phyloP scores from a whole-genome alignment of 2,888 invertebrate genomes.

The Ophion ellenae region DNA sequence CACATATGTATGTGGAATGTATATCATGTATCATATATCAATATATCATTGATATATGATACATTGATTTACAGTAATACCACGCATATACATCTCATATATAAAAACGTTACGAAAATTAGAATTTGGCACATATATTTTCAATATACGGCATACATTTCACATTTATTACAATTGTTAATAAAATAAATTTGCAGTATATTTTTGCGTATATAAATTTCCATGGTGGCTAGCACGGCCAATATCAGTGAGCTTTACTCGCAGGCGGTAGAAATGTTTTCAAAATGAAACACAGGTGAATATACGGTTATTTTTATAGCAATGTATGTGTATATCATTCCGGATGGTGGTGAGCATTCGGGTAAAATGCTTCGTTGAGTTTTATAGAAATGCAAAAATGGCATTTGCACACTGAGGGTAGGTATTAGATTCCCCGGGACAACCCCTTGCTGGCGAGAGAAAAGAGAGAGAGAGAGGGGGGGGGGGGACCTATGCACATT shows the following conservation, averaged over 20 bases:
- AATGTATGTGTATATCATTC: not conserved
- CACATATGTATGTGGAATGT: too few species aligned
- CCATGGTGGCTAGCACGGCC: not conserved
- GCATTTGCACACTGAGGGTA: slow-evolving; percentile 49
- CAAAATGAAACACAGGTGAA: slow-evolving; percentile 63
- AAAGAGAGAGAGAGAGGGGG: not conserved
- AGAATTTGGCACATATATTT: too few species aligned
- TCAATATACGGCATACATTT: too few species aligned
- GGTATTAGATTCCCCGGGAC: slow-evolving; percentile 45
- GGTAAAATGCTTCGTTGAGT: slow-evolving; percentile 57
- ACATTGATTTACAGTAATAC: too few species aligned
- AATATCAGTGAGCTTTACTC: slow-evolving; percentile 11
- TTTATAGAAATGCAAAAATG: slow-evolving; percentile 64
- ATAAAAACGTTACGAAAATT: too few species aligned
- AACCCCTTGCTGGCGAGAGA: slow-evolving; percentile 24
- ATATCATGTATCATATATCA: too few species aligned
- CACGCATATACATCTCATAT: too few species aligned
- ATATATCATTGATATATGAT: too few species aligned
- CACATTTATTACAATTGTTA: too few species aligned
- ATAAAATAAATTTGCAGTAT: too few species aligned
- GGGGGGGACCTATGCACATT: slow-evolving; percentile 27
- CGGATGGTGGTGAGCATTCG: slow-evolving; percentile 10
- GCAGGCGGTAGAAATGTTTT: slow-evolving; percentile 34
- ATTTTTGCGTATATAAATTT: too few species aligned
- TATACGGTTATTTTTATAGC: slow-evolving; percentile 60